Conservation (phyloP, 2,888 invertebrate genomes). For the Agonopterix subpropinquella region DNA sequence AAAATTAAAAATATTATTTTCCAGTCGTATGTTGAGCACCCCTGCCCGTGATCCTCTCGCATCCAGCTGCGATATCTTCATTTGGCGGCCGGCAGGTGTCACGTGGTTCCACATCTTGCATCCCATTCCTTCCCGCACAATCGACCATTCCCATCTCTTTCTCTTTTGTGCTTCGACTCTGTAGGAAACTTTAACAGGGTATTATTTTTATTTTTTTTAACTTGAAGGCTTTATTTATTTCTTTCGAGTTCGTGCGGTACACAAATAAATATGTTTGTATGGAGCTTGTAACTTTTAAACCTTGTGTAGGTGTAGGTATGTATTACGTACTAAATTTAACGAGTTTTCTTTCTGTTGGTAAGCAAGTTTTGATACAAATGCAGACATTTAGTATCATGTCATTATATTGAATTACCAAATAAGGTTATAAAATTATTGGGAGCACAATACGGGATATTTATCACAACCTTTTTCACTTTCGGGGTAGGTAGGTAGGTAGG, state of each 20-base stretch:
- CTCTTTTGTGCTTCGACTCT: conserved; percentile 46
- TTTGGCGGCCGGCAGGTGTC: conserved; percentile 74
- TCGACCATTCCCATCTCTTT: conserved; percentile 30
- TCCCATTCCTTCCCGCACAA: conserved; percentile 29
- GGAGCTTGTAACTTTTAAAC: conserved; percentile 4
- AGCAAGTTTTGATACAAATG: conserved; percentile 8
- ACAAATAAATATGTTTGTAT: conserved; percentile 48
- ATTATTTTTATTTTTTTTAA: conserved; percentile 42
- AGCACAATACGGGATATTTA: too few relatives aligned
- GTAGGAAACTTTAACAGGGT: conserved; percentile 55
- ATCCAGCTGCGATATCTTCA: conserved; percentile 76
- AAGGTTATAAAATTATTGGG: too few relatives aligned
- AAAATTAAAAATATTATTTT: too few relatives aligned
- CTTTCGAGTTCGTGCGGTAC: conserved; percentile 49
- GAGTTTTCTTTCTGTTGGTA: not conserved
- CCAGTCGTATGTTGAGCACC: conserved; percentile 28
- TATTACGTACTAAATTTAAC: conserved; percentile 9
- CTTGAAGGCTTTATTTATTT: conserved; percentile 64
- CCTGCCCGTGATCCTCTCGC: conserved; percentile 48
- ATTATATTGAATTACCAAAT: too few relatives aligned
- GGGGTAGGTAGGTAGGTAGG: too few relatives aligned
- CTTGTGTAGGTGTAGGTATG: not conserved
- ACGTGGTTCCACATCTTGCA: conserved; percentile 43
- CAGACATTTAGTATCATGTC: not conserved
- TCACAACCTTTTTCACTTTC: too few relatives aligned